Conservation (phyloP, 2,797 vertebrate genomes). For the Alcedo quadribrachys region DNA sequence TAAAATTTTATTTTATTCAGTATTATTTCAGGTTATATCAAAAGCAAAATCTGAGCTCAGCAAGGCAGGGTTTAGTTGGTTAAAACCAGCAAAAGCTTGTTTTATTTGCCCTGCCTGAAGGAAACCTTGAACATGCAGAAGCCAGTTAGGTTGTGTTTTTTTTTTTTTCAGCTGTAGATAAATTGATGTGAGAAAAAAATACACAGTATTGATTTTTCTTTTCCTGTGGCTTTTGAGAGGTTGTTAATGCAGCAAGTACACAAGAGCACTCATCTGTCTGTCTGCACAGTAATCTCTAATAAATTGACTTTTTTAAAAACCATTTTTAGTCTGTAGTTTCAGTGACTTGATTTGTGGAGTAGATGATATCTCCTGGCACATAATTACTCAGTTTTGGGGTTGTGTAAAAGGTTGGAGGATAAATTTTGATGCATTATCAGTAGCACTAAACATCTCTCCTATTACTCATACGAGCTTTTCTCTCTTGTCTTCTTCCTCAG, state of each 20-base stretch:
- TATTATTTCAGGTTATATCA: background rate
- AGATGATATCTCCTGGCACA: constrained; percentile 53
- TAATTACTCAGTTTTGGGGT: constrained; percentile 53
- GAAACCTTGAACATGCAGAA: background rate
- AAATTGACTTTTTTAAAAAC: constrained; percentile 56
- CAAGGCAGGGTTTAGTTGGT: background rate
- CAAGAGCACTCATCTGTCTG: constrained; percentile 27
- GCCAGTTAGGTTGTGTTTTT: background rate
- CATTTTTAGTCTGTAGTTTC: constrained; percentile 33
- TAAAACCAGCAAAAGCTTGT: background rate
- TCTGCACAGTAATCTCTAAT: constrained; percentile 49
- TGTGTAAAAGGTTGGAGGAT: constrained; percentile 13
- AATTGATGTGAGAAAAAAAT: constrained; percentile 55
- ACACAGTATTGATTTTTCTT: constrained; percentile 50
- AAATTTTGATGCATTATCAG: constrained; percentile 42
- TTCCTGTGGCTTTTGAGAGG: constrained; percentile 57
- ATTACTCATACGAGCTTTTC: constrained; percentile 20
- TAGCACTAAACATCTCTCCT: background rate
- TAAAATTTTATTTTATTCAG: background rate
- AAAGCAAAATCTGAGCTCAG: background rate
- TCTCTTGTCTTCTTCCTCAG: background rate
- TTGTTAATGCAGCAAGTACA: constrained; percentile 50
- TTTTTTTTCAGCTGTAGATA: constrained; percentile 36
- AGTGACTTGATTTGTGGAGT: constrained; percentile 53
- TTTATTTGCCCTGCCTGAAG: background rate